These are phyloP conservation scores for Poecilia gillii DNA, from an alignment of 2,797 vertebrate genomes.

Conservation along the genomic window DNA sequence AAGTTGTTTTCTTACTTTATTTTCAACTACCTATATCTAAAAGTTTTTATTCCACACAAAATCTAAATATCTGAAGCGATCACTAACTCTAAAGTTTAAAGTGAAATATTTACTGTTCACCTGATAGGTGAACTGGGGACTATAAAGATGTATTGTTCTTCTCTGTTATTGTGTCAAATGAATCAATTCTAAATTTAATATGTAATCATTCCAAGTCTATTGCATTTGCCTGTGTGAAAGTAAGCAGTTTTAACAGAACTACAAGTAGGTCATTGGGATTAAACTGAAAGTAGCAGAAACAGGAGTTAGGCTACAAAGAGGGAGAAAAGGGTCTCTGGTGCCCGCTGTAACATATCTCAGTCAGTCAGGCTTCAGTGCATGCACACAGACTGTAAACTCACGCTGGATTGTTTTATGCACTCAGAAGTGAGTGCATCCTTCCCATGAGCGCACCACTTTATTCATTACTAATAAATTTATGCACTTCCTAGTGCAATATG, in stretches of 20 bases:
- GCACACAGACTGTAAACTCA: slow-evolving; percentile 10
- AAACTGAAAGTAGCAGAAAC: slow-evolving; percentile 15
- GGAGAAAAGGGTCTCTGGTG: background rate
- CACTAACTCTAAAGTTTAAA: background rate
- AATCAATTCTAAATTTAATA: background rate
- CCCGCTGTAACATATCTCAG: slow-evolving; percentile 15
- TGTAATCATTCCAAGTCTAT: background rate
- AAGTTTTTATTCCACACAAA: background rate
- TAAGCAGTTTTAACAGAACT: slow-evolving; percentile 11
- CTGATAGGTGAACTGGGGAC: too few relatives aligned
- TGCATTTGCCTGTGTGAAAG: background rate
- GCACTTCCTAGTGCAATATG: slow-evolving; percentile 15
- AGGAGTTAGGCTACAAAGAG: background rate
- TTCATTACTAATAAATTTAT: slow-evolving; percentile 14
- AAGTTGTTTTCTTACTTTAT: background rate
- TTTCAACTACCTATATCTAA: background rate
- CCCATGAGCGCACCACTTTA: slow-evolving; percentile 10
- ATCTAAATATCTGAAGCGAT: background rate
- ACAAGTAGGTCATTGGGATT: slow-evolving; percentile 29
- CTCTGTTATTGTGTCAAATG: background rate
- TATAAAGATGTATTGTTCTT: too few relatives aligned
- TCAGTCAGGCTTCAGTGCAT: background rate
- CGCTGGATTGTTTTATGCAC: slow-evolving; percentile 19
- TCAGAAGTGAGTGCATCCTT: slow-evolving; percentile 10
- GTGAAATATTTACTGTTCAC: background rate